Conservation (phyloP, 2,113 vertebrate genomes). For the Callithrix jacchus region DNA sequence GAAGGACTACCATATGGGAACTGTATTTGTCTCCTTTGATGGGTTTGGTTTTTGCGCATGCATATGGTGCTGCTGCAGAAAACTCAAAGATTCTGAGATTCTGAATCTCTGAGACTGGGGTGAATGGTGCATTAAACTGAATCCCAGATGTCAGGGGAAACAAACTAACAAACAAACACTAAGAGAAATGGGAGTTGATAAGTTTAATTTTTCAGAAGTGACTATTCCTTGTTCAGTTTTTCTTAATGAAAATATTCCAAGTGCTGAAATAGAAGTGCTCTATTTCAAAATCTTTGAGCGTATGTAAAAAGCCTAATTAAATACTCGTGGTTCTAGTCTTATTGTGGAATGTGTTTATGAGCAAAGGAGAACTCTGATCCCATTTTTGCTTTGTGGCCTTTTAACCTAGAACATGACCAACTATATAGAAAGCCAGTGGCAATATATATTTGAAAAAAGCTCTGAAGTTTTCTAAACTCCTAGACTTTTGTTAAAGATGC, state of each 20-base stretch:
- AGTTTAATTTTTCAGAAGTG: neutral
- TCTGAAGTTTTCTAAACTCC: neutral
- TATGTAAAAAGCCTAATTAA: neutral
- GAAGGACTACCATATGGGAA: neutral
- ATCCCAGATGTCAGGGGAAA: neutral
- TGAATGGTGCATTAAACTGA: neutral
- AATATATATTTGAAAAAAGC: neutral
- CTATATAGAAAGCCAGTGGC: neutral
- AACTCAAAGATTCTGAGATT: neutral
- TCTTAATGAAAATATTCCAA: slow-evolving; percentile 1
- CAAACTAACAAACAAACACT: fast-evolving
- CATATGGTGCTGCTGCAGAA: fast-evolving
- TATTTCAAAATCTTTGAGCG: neutral
- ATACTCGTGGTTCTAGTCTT: neutral
- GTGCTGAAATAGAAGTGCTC: neutral
- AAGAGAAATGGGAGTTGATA: neutral
- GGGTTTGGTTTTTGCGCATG: neutral
- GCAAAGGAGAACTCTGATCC: neutral
- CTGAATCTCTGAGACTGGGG: neutral
- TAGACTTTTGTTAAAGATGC: neutral
- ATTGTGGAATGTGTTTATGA: neutral
- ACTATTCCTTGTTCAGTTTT: neutral
- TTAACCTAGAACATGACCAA: neutral
- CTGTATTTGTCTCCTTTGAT: neutral
- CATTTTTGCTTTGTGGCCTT: neutral